Conservation (phyloP, 2,888 invertebrate species). For the Tenthredo amoena region DNA sequence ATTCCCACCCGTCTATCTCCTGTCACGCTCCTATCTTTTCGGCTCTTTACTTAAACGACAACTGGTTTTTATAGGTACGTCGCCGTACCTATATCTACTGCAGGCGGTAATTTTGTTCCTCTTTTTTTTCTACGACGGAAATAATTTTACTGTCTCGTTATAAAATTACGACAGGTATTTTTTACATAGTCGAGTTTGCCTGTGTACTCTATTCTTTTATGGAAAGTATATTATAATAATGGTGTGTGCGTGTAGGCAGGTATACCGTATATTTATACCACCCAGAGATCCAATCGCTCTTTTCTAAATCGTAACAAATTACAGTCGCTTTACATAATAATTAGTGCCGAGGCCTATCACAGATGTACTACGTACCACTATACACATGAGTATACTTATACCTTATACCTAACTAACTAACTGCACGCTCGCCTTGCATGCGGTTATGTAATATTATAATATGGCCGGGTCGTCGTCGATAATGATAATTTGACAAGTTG, state of each 20-base stretch:
- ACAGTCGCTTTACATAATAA: conserved; percentile 27
- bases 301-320: conserved; percentile 45
- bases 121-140: not conserved
- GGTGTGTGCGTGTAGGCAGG: not conserved
- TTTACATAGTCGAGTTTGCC: not conserved
- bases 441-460: conserved; percentile 30
- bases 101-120: not conserved
- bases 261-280: conserved; percentile 25
- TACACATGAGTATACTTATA: not conserved
- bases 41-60: not conserved
- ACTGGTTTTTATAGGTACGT: not conserved
- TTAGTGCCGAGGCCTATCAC: not conserved
- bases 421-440: conserved; percentile 33
- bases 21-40: not conserved
- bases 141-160: not conserved
- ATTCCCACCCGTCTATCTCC: not conserved
- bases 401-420: conserved; percentile 1
- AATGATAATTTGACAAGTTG: conserved; percentile 44
- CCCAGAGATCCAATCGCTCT: conserved; percentile 36
- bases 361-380: not conserved
- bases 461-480: conserved; percentile 12
- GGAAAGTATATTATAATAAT: not conserved
- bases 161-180: not conserved
- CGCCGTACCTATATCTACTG: not conserved
- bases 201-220: not conserved